Evolutionary conservation across 2,797 vertebrate genomes (phyloP).

Genomic region (Macropus fuliginosus): DNA sequence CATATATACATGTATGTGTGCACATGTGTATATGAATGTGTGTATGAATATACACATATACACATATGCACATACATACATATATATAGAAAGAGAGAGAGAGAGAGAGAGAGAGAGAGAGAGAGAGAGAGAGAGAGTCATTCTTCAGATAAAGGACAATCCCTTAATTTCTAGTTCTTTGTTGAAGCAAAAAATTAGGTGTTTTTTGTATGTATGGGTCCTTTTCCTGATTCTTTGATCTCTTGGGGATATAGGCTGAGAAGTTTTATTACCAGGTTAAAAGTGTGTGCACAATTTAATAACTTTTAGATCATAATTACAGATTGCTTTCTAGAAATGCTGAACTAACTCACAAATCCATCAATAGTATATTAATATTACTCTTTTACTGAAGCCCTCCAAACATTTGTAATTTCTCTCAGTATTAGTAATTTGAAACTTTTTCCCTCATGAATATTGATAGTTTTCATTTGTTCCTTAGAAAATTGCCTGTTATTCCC

Average conservation of each 20-base stretch:
- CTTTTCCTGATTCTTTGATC: too few relatives aligned
- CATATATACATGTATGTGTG: neutral
- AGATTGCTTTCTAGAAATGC: too few relatives aligned
- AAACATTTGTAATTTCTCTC: neutral
- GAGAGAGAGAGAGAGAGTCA: neutral
- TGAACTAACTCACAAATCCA: neutral
- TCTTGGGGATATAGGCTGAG: too few relatives aligned
- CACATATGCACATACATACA: neutral
- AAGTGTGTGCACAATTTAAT: too few relatives aligned
- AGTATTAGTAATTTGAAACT: neutral
- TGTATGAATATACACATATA: neutral
- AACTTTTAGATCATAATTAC: too few relatives aligned
- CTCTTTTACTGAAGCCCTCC: neutral
- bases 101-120: too few relatives aligned
- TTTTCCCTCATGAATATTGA: neutral
- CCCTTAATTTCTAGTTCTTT: too few relatives aligned
- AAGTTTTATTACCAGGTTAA: too few relatives aligned
- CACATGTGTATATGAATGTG: neutral
- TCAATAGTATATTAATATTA: neutral
- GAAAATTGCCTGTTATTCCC: neutral
- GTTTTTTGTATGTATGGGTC: too few relatives aligned
- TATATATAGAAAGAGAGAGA: too few relatives aligned
- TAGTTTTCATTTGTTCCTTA: neutral
- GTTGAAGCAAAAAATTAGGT: too few relatives aligned
- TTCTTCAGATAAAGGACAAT: neutral